A percentile compares a stretch with the other conserved stretches of the same genome.
phyloP scores from a whole-genome alignment of 2,797 vertebrate species.

The Platalea minor region DNA sequence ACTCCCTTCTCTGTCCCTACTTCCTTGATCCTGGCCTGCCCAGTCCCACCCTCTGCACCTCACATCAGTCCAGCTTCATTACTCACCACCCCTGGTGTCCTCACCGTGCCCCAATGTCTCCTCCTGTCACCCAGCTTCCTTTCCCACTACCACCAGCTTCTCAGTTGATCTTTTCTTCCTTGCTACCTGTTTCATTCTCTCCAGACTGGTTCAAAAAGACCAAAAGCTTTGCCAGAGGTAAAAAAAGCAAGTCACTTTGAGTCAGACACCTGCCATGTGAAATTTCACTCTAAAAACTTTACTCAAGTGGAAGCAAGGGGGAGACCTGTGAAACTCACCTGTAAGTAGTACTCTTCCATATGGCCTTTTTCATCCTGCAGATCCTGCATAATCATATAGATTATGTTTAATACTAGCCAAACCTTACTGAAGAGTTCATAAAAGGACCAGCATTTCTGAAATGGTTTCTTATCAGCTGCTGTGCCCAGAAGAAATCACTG shows the following conservation, averaged over 20 bases:
- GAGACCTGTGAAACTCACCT: not conserved
- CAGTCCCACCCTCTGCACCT: not conserved
- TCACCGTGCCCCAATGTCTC: not conserved
- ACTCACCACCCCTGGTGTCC: not conserved
- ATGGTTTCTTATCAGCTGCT: not conserved
- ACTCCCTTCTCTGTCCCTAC: not conserved
- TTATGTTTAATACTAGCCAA: not conserved
- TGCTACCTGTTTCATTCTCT: not conserved
- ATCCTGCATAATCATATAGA: not conserved
- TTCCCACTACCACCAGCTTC: not conserved
- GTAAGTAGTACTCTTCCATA: not conserved
- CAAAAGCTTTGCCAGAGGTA: not conserved
- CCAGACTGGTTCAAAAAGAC: not conserved
- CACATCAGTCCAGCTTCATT: not conserved
- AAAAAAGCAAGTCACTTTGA: not conserved
- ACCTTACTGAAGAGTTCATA: not conserved
- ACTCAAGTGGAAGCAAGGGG: not conserved
- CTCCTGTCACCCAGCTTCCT: not conserved
- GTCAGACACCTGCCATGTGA: not conserved
- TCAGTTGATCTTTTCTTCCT: not conserved
- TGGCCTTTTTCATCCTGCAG: not conserved
- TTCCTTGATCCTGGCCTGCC: not conserved
- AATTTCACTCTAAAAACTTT: not conserved
- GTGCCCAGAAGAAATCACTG: not conserved
- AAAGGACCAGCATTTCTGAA: not conserved